phyloP scores from a whole-genome alignment of 1,140 invertebrate genomes.

The Calephelis nemesis region DNA sequence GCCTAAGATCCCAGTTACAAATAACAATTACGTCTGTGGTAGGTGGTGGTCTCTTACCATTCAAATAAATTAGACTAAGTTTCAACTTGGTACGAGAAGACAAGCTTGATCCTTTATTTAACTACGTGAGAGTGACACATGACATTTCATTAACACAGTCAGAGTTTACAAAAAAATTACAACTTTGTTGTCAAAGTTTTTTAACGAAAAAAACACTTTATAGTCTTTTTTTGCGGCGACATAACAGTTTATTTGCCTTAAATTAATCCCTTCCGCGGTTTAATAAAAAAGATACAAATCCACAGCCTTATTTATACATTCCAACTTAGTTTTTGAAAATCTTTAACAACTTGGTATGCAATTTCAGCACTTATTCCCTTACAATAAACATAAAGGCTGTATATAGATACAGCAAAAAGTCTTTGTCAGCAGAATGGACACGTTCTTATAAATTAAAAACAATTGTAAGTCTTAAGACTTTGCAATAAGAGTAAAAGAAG shows the following conservation, averaged over 20 bases:
- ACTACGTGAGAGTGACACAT: slow-evolving; percentile 3
- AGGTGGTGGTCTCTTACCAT: too few species aligned
- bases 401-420: slow-evolving; percentile 4
- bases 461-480: slow-evolving; percentile 31
- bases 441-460: slow-evolving; percentile 30
- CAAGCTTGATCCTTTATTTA: too few species aligned
- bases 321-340: neutral
- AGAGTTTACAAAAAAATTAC: neutral
- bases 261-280: slow-evolving; percentile 72
- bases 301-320: slow-evolving; percentile 25
- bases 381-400: slow-evolving; percentile 25
- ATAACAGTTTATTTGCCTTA: slow-evolving; percentile 66
- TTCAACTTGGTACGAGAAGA: too few species aligned
- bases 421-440: slow-evolving; percentile 30
- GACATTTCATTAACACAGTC: neutral
- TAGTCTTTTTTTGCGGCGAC: slow-evolving; percentile 31
- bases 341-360: neutral
- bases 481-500: slow-evolving; percentile 26
- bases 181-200: neutral
- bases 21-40: too few species aligned
- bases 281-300: slow-evolving; percentile 56
- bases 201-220: slow-evolving; percentile 4
- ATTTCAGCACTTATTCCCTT: slow-evolving; percentile 21
- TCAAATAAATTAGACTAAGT: too few species aligned
- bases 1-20: too few species aligned